Base-by-base conservation (phyloP, 2,888 invertebrate species). In the Tetramorium bicarinatum region DNA sequence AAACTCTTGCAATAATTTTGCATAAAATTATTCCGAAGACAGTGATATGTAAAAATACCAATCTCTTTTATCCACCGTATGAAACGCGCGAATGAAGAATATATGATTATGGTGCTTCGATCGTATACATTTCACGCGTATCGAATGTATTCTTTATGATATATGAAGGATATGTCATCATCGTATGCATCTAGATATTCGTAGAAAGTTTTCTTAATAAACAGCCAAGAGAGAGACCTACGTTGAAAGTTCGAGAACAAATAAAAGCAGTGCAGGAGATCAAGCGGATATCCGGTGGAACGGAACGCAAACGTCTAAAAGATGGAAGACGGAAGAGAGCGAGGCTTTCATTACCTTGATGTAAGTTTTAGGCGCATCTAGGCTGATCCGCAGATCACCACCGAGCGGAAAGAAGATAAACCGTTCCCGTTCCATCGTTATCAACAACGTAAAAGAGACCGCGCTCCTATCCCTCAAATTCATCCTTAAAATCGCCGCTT, bases 271-370 rank as follows among this genome's bases (percentile, higher is more conserved):
- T 56, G 56, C 15, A 8, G 34, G 2, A 44, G 56, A 79, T 79
- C 71, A 59, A 69, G 79, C 79, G 79, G 56, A 79, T 59, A 59
- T 71, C 61, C 61, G 62, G 41, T 13, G 72, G 61, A 49, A 52
- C 41, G 74, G 6, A 77, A 81, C 74, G 41, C 29, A 62, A 38
- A 74, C 59, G 59, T 49, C 61, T 62, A 81, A 79, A 72, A 79
- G 72, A 79, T 72, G 44, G 59, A 72, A 56, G 56, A 76, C 25
- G 71, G 61, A 66, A 72, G 81, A 86, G 77, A 82, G 69, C 72
- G 85, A 79, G 86, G 91, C 92, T 93, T 92, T 93, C 93, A 93
- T 94, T 94, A 93, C 90, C 90, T 92, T 93, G 92, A 93, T 92
- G 92, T 90, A 92, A 94, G 92, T 93, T 94, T 92, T 92, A 94